These are phyloP conservation scores for Sebastes glaucus DNA, from an alignment of 2,797 vertebrate genomes.

Conservation along the genomic window DNA sequence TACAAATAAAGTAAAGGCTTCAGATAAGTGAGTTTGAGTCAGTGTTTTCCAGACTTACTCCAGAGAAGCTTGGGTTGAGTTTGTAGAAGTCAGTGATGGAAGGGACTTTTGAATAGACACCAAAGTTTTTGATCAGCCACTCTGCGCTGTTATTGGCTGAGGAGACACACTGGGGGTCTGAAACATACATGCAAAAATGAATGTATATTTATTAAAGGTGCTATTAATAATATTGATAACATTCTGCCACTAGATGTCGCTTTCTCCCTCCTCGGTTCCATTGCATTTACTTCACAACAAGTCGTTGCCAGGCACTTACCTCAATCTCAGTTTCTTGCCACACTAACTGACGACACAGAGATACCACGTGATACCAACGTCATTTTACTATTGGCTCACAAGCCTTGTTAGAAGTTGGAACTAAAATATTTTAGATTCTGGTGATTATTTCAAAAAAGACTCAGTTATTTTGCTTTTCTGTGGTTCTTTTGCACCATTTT, in stretches of 20 bases:
- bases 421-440: not conserved
- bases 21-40: not conserved
- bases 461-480: not conserved
- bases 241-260: too few relatives aligned
- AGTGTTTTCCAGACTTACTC: conserved; percentile 63
- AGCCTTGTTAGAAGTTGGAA: too few relatives aligned
- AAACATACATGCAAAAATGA: not conserved
- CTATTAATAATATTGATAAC: too few relatives aligned
- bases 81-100: conserved; percentile 72
- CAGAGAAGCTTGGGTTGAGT: conserved; percentile 73
- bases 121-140: conserved; percentile 78
- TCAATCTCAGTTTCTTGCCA: too few relatives aligned
- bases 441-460: not conserved
- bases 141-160: conserved; percentile 62
- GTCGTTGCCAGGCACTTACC: too few relatives aligned
- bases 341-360: too few relatives aligned
- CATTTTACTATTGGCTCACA: too few relatives aligned
- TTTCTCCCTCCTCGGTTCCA: too few relatives aligned
- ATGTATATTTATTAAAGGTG: not conserved
- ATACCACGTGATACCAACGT: too few relatives aligned
- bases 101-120: conserved; percentile 71
- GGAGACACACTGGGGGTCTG: conserved; percentile 67
- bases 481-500: not conserved
- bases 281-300: too few relatives aligned
- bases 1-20: not conserved